Evolutionary conservation across 2,888 invertebrate genomes (phyloP), one percentile per base, ranked within the genome.

Genomic region (Synergus itoensis): DNA sequence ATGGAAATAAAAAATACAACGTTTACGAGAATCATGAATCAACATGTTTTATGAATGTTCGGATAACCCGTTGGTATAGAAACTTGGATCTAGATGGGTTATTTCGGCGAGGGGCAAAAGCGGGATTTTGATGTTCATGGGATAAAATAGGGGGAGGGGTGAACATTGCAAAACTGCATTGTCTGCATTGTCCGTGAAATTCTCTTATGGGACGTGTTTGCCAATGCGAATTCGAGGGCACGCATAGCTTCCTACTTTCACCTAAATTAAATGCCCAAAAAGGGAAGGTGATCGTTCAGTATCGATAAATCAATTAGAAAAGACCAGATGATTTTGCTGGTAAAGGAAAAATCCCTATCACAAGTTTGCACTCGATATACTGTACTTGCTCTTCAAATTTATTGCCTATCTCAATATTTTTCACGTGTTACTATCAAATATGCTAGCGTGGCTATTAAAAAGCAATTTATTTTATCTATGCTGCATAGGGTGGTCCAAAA

Each of bases 141-240:
- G 43, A 41, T 43, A 45, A 67, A 67, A 67, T 63, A 40, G 11
- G 62, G 65, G 53, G 36, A 79, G 76, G 79, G 82, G 84, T 86
- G 89, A 88, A 89, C 89, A 89, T 89, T 88, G 89, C 88, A 88
- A 88, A 89, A 88, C 86, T 88, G 86, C 87, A 88, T 88, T 88
- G 88, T 88, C 86, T 48, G 48, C 4, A 28, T 3, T 28, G 28
- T 28, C 28, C 87, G 83, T 82, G 86, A 81, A 84, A 77, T 83
- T 77, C 62, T 80, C 41, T 67, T 78, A 73, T 80, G 85, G 28
- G 69, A 28, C 48, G 41, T 67, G 40, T 40, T 64, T 64, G 40
- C 77, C 65, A 64, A 65, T 43, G 67, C 14, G 67, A 43, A 67
- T 67, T 67, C 45, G 28, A 67, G 41, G n/a, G 21, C 67, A 67